Percentiles rank a stretch among this genome's conserved stretches.
These are phyloP conservation scores for Arge pagana DNA, from an alignment of 2,888 invertebrate species.

Conservation along the genomic window DNA sequence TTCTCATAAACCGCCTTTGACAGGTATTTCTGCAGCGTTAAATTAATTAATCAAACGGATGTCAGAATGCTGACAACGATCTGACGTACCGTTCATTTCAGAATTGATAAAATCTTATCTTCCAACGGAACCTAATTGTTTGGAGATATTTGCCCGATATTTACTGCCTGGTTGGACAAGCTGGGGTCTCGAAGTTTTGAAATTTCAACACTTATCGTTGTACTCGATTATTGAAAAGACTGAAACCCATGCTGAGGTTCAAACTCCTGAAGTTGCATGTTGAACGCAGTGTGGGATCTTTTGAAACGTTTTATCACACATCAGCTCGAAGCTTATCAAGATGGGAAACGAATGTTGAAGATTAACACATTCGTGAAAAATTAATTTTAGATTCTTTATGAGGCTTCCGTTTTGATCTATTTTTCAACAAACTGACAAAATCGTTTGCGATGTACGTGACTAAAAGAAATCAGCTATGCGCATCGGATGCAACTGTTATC, in stretches of 20 bases:
- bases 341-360: no score
- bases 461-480: no score
- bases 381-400: no score
- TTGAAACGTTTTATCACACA: no score
- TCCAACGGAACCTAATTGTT: slow-evolving; percentile 64
- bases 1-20: slow-evolving; percentile 92
- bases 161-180: slow-evolving; percentile 84
- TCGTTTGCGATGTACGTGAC: no score
- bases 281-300: no score
- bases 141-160: slow-evolving; percentile 93
- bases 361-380: no score
- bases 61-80: slow-evolving; percentile 21
- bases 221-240: slow-evolving; percentile 33
- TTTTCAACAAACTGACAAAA: no score
- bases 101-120: slow-evolving; percentile 69
- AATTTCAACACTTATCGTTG: slow-evolving; percentile 70
- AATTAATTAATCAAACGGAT: slow-evolving; percentile 4
- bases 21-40: slow-evolving; percentile 59
- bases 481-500: no score
- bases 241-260: slow-evolving; percentile 10
- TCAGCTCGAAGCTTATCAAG: no score
- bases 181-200: slow-evolving; percentile 84
- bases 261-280: not conserved
- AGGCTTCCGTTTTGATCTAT: no score
- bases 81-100: no score